Evolutionary conservation across 2,797 vertebrate species (phyloP).

Genomic region (Rhabdophis nuchalis): DNA sequence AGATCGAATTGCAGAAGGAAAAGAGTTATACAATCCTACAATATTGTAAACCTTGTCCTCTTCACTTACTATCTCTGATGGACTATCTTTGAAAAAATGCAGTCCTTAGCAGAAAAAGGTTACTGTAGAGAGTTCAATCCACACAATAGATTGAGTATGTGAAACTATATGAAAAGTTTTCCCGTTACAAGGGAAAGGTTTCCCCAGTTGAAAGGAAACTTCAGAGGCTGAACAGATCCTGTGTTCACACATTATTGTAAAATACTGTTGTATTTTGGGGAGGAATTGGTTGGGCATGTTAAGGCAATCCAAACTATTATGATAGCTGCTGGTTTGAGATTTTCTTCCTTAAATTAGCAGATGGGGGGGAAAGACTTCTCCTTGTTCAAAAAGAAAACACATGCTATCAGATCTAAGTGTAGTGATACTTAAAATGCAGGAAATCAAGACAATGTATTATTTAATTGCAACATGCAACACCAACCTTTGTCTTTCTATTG

Average conservation of each 20-base stretch:
- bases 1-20: neutral
- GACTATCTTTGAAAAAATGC: neutral
- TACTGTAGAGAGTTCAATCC: neutral
- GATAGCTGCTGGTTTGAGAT: neutral
- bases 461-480: neutral
- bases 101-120: neutral
- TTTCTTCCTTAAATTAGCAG: constrained; percentile 14
- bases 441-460: constrained; percentile 20
- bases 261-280: neutral
- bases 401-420: constrained; percentile 38
- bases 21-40: neutral
- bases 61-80: neutral
- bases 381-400: constrained; percentile 46
- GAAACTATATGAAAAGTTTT: neutral
- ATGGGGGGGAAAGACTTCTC: constrained; percentile 44
- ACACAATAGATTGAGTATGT: neutral
- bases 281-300: neutral
- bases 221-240: neutral
- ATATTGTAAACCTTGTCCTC: neutral
- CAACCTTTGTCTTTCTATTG: neutral
- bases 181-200: neutral
- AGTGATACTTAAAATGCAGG: constrained; percentile 56
- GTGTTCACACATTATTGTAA: neutral
- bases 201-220: neutral
- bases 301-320: neutral